Evolutionary conservation across 2,888 invertebrate genomes (phyloP), one percentile per base, ranked within the genome.

Genomic region (Lithophane semibrunnea): DNA sequence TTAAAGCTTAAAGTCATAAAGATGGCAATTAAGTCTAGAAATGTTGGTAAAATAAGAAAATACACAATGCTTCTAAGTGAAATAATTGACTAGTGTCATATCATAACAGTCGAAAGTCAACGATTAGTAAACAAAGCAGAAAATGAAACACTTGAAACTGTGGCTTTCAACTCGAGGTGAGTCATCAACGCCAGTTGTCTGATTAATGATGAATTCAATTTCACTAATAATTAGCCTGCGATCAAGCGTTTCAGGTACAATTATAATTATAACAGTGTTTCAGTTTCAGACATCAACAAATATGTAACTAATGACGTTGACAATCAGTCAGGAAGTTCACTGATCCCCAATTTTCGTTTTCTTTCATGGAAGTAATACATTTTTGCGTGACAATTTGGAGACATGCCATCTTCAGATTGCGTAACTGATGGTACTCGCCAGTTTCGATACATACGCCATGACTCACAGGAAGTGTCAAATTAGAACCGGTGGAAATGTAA

Each of bases 361-460:
- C 90, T 93, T 92, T 92, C 92, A 92, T 90, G 91, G 89, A 92
- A 91, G 89, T 84, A 87, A 91, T 92, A 91, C 89, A 92, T 92
- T 91, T 90, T 88, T 85, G 82, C 79, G 77, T 88, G 92, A 90
- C 90, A 88, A 86, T 75, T 94, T 95, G 94, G 94, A 94, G 77
- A 89, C 76, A 80, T 92, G 94, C 94, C 94, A 95, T 92, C 91
- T 91, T 82, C 70, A 64, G 64, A 73, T 93, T 94, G 90, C 92
- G 92, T 89, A 93, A 94, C 89, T 80, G 84, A 90, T 82, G 80
- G 88, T 88, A 90, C 88, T 88, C 84, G 79, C 82, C 82, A 80
- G 82, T 85, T 86, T 89, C 83, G 81, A 88, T 89, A 87, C 81
- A 85, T 76, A 84, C 82, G 63, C 80, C 82, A 85, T 90, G 91